A percentile compares a stretch with the other conserved stretches of the same genome.
Evolutionary conservation across 2,888 invertebrate genomes (phyloP).

Genomic region (Aspidiotus rigidus): DNA sequence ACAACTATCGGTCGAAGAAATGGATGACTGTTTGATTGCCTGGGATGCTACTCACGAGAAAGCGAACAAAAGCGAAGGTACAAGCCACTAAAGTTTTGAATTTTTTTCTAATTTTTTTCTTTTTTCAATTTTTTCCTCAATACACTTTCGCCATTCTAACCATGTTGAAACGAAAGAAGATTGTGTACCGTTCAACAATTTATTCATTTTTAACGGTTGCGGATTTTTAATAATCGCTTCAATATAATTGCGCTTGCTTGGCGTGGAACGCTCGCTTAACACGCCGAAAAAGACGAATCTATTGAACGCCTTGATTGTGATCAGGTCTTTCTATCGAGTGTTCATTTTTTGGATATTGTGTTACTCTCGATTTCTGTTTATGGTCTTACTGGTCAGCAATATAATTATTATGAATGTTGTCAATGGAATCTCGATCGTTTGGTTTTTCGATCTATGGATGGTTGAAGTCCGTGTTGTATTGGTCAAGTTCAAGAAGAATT

Average conservation of each 20-base stretch:
- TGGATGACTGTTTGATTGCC: slow-evolving; percentile 47
- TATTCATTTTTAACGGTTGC: slow-evolving; percentile 2
- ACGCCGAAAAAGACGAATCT: background rate
- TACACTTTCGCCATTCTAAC: slow-evolving; percentile 1
- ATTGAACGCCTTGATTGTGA: no score
- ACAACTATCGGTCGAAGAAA: slow-evolving; percentile 48
- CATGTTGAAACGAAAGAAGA: background rate
- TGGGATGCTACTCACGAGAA: slow-evolving; percentile 44
- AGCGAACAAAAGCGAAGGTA: background rate
- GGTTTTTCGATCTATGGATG: no score
- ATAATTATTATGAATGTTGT: no score
- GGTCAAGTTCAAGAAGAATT: no score
- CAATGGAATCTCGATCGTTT: no score
- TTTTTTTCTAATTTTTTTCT: slow-evolving; percentile 2
- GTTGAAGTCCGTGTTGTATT: no score
- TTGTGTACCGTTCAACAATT: background rate
- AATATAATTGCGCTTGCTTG: slow-evolving; percentile 2
- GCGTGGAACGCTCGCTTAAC: slow-evolving; percentile 2
- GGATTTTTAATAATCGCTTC: background rate
- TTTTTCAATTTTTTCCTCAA: background rate
- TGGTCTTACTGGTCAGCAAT: no score
- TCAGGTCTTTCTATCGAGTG: no score
- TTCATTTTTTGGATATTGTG: no score
- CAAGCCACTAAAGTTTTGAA: background rate
- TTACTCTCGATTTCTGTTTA: no score